Evolutionary conservation across 1,140 invertebrate genomes (phyloP), one percentile per base, ranked within the genome.

Genomic region (Meloidogyne exigua): DNA sequence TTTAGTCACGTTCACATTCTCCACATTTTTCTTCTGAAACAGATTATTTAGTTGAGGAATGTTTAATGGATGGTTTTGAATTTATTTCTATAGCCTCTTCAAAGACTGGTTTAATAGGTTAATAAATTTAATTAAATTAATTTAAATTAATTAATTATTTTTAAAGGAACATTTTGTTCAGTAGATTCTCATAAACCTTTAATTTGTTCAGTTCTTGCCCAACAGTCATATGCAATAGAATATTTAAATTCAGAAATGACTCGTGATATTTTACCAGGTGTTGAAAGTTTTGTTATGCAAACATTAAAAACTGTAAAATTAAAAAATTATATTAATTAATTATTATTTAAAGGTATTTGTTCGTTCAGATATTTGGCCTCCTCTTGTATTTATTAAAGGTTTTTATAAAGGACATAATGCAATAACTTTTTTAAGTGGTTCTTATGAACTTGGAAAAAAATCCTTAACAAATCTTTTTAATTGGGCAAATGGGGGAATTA

Each of bases 21-120:
- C 28, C 78, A 3, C 83, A 81, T 49, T 80, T 70, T 26, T 28
- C 44, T 32, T 57, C 49, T 9, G 66, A 68, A 42, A 72, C 80
- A 11, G 80, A 81, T n/a, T 83, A 83, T 49, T 70, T 81, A 26
- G 79, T 72, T 15, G 80, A 81, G 62, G 80, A 81, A 72, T 81
- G 81, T 64, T 65, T 81, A n/a, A 25, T 69, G 32, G 79, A 83
- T 66, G 82, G 80, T 18, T 70, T 80, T 44, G 80, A 81, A 68
- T 83, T 81, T 68, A 68, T 83, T 25, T 82, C 78, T 15, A 68
- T 81, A 36, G 83, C 62, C 36, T 81, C 80, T 10, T 42, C 36
- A 13, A 80, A 66, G 62, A 75, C 71, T n/a, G 80, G 80, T 25
- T 68, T 81, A 26, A 79, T 81, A n/a, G 80, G 80, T 83, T 39